Percentiles rank a stretch among this genome's conserved stretches.
Evolutionary conservation across 64 coral and sea anemone genomes (phyloP).

Genomic region (Stichodactyla helianthus): DNA sequence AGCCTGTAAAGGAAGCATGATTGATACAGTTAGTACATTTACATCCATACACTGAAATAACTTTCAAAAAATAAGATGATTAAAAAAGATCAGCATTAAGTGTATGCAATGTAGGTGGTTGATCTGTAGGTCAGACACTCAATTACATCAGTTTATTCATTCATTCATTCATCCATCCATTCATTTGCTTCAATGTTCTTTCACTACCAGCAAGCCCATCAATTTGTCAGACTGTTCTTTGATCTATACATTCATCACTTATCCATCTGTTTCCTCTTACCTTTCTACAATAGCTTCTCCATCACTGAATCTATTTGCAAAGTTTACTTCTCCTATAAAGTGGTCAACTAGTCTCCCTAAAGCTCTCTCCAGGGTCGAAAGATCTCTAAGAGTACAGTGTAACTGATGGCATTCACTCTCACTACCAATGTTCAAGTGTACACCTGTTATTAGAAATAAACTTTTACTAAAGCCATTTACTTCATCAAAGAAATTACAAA

Average conservation of each 20-base stretch:
- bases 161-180: too few relatives aligned
- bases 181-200: too few relatives aligned
- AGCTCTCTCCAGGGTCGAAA: conserved; percentile 82
- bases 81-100: neutral
- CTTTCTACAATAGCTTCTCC: conserved; percentile 91
- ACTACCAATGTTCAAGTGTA: conserved; percentile 68
- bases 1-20: conserved; percentile 24
- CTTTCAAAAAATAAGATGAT: neutral
- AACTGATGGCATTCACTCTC: conserved; percentile 83
- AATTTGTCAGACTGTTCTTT: too few relatives aligned
- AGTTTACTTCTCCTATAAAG: conserved; percentile 97
- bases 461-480: too few relatives aligned
- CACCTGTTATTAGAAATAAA: conserved; percentile 25
- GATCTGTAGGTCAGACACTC: too few relatives aligned
- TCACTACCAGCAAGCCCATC: too few relatives aligned
- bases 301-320: conserved; percentile 91
- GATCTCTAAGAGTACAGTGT: conserved; percentile 83
- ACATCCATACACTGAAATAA: too few relatives aligned
- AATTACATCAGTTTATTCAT: too few relatives aligned
- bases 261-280: neutral
- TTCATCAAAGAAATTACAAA: neutral
- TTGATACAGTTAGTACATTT: too few relatives aligned
- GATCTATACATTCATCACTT: neutral
- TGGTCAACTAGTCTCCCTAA: conserved; percentile 86
- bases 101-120: too few relatives aligned